A percentile compares a stretch with the other conserved stretches of the same genome.
Evolutionary conservation across 2,797 vertebrate genomes (phyloP).

Genomic region (Alauda arvensis): DNA sequence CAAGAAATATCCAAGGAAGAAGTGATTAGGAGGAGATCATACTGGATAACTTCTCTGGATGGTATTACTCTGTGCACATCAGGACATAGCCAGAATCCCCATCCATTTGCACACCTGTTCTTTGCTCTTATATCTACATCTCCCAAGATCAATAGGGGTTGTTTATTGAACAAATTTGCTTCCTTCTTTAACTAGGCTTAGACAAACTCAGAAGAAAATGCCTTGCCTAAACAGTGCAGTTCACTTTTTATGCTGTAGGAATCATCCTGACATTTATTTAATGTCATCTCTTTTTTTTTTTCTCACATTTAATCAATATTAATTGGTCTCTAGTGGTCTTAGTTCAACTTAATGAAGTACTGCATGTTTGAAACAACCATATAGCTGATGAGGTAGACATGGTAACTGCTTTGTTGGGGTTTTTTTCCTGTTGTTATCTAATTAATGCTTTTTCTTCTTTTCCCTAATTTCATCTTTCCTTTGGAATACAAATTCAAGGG

Average conservation of each 20-base stretch:
- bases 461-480: background rate
- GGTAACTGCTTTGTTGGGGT: background rate
- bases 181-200: background rate
- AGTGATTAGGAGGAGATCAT: background rate
- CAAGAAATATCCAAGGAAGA: background rate
- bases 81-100: background rate
- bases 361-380: constrained; percentile 33
- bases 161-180: constrained; percentile 12
- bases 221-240: background rate
- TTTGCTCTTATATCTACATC: background rate
- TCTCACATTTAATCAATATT: constrained; percentile 29
- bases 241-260: background rate
- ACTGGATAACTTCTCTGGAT: background rate
- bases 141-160: background rate
- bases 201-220: background rate
- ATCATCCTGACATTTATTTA: constrained; percentile 19
- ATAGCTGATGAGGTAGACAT: constrained; percentile 20
- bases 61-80: background rate
- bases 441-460: constrained; percentile 23
- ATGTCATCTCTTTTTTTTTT: background rate
- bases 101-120: background rate
- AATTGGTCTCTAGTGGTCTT: constrained; percentile 49
- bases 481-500: constrained; percentile 43
- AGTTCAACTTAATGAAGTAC: constrained; percentile 43
- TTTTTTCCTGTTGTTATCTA: constrained; percentile 19